Evolutionary conservation across 2,113 vertebrate genomes (phyloP).

Genomic region (Andinoacara biseriatus): DNA sequence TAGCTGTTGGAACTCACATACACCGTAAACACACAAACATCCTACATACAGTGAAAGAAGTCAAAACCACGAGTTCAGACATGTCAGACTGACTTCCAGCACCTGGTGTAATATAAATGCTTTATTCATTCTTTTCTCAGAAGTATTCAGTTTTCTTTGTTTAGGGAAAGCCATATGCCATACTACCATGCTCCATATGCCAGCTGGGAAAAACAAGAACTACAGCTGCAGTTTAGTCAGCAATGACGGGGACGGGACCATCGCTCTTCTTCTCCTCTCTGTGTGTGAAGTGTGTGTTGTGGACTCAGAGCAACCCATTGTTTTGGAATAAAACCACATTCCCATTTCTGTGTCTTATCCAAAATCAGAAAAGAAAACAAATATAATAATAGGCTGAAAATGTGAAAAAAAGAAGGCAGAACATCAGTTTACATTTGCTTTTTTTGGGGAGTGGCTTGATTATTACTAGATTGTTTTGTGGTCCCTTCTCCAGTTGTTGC

Average conservation of each 20-base stretch:
- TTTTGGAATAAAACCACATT: slow-evolving; percentile 41
- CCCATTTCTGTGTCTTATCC: slow-evolving; percentile 64
- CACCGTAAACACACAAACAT: slow-evolving; percentile 55
- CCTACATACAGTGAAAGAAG: slow-evolving; percentile 59
- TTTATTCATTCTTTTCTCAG: slow-evolving; percentile 43
- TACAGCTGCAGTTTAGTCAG: slow-evolving; percentile 12
- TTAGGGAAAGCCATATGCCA: slow-evolving; percentile 20
- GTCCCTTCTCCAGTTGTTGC: slow-evolving; percentile 32
- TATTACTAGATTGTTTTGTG: slow-evolving; percentile 48
- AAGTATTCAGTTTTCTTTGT: slow-evolving; percentile 43
- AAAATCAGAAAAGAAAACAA: slow-evolving; percentile 14
- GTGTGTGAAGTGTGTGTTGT: slow-evolving; percentile 32
- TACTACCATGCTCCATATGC: background rate
- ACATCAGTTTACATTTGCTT: slow-evolving; percentile 60
- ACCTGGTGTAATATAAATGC: slow-evolving; percentile 54
- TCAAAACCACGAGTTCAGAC: slow-evolving; percentile 52
- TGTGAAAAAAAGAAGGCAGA: slow-evolving; percentile 13
- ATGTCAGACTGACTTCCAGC: slow-evolving; percentile 56
- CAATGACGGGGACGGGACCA: slow-evolving; percentile 7
- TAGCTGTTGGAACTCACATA: slow-evolving; percentile 51
- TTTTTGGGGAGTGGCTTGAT: slow-evolving; percentile 24
- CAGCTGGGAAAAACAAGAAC: slow-evolving; percentile 27
- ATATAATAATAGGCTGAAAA: slow-evolving; percentile 17
- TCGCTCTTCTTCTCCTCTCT: slow-evolving; percentile 26
- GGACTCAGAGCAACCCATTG: slow-evolving; percentile 31